phyloP scores from a whole-genome alignment of 2,113 vertebrate species.

The mouse (Mus musculus) region DNA sequence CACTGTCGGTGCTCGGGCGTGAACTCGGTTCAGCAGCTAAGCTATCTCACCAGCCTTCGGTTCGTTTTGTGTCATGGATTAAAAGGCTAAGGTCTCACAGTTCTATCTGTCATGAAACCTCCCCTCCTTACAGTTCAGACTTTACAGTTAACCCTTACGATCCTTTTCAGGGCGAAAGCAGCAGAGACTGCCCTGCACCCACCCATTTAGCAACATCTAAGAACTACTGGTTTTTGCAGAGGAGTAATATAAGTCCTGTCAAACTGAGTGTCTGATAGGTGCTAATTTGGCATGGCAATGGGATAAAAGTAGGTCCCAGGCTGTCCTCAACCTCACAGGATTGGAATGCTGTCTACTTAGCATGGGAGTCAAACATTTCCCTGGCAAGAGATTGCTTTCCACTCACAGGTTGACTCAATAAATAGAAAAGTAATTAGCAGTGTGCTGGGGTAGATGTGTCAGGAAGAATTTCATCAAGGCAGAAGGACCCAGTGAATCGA shows the following conservation, averaged over 20 bases:
- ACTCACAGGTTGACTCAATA: constrained; percentile 89
- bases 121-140: background rate
- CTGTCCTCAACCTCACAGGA: constrained; percentile 89
- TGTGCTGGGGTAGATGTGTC: constrained; percentile 82
- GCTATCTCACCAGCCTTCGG: background rate
- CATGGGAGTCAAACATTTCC: constrained; percentile 89
- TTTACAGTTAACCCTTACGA: background rate
- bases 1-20: background rate
- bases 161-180: background rate
- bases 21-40: background rate
- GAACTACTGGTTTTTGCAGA: constrained; percentile 68
- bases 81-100: background rate
- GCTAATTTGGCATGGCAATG: constrained; percentile 87
- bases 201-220: constrained; percentile 76
- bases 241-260: constrained; percentile 42
- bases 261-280: constrained; percentile 83
- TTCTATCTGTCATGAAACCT: too few relatives aligned
- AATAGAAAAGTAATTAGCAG: constrained; percentile 93
- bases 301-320: constrained; percentile 87
- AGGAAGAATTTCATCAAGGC: constrained; percentile 87
- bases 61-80: background rate
- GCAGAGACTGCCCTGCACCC: constrained; percentile 47
- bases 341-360: constrained; percentile 90
- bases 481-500: constrained; percentile 77
- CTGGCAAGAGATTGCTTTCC: constrained; percentile 88